Conservation (phyloP, 2,113 vertebrate genomes). For the Nettapus auritus region DNA sequence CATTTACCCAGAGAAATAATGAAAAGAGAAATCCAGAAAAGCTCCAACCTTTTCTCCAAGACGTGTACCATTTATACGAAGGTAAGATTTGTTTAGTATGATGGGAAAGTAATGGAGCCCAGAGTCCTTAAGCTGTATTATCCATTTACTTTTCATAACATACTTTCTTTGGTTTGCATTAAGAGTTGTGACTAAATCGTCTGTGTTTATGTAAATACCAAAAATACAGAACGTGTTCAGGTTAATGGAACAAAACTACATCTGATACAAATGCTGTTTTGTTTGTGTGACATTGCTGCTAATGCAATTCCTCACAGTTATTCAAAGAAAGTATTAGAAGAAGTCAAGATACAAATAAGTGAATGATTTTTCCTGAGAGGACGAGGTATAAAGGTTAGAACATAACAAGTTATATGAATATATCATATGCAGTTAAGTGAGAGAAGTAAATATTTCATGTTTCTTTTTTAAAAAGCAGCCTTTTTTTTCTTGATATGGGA, state of each 20-base stretch:
- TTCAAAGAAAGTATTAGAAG: neutral
- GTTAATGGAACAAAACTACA: constrained; percentile 65
- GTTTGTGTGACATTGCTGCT: neutral
- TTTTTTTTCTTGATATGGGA: neutral
- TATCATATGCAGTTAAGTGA: neutral
- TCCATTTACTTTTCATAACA: constrained; percentile 67
- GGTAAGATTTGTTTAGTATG: constrained; percentile 47
- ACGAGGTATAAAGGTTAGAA: neutral
- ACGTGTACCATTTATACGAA: constrained; percentile 17
- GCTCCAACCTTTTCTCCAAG: constrained; percentile 14
- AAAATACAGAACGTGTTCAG: constrained; percentile 49
- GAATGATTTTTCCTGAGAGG: neutral
- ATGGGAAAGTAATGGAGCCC: constrained; percentile 52
- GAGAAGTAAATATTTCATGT: neutral
- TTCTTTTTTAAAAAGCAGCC: neutral
- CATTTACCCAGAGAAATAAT: neutral
- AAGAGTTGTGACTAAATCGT: constrained; percentile 60
- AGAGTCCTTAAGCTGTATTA: constrained; percentile 27
- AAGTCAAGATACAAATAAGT: neutral
- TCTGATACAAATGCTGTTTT: constrained; percentile 19
- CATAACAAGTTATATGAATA: neutral
- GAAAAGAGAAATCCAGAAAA: neutral
- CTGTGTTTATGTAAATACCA: constrained; percentile 68
- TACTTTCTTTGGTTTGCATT: constrained; percentile 67
- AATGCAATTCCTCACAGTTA: neutral